Evolutionary conservation across 2,113 vertebrate genomes (phyloP), one percentile per base, ranked within the genome.

Genomic region (Smithornis capensis): DNA sequence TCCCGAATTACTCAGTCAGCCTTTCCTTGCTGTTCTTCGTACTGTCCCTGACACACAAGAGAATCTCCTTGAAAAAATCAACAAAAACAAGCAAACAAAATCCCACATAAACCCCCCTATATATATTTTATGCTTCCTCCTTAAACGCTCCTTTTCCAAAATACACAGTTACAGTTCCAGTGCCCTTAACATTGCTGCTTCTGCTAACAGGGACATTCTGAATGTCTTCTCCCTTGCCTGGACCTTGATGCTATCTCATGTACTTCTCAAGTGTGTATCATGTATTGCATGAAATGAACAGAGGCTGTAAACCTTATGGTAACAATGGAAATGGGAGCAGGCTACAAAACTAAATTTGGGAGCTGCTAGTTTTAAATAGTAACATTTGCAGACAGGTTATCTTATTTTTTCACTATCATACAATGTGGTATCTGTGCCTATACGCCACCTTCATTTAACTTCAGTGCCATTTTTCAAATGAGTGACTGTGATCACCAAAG

Each of bases 211-310:
- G 4, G 4, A 14, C 29, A 44, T 53, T 57, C 12, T 70, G 31
- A 27, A 3, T 1, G 1, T n/a, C 3, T 33, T 2, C 2, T 81
- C 22, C 16, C 52, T 78, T 62, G 19, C 23, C 35, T 62, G 35
- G 16, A 33, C 15, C 4, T 7, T 37, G 12, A 33, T 59, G 6
- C 18, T 86, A 1, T 37, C 19, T 69, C 3, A 0, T 23, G 2
- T 12, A 38, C 4, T 78, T 88, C 40, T 57, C 29, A 52, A 19
- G 22, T 44, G 7, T 4, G 7, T 42, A 18, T 40, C 15, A 19
- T 31, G 31, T 35, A 4, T 25, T 63, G 4, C 8, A 31, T 22
- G 21, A 92, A 47, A 4, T 29, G 38, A 84, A 59, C 1, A 8
- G 19, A 38, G 6, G 7, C 2, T 63, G 33, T 62, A 31, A 52